Evolutionary conservation across 2,888 invertebrate genomes (phyloP), one percentile per base, ranked within the genome.

Genomic region (Piscicola geometra): DNA sequence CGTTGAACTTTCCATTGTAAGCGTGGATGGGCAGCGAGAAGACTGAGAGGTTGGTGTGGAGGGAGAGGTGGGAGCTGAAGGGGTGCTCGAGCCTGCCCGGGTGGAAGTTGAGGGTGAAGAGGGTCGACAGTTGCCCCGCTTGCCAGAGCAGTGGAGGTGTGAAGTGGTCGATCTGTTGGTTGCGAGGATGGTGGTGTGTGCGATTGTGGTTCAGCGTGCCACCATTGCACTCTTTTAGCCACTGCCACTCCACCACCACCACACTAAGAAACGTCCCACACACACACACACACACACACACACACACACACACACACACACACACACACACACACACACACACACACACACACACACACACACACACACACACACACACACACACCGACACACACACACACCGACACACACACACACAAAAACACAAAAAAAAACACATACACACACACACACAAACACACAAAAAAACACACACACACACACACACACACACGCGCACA

Each of bases 41-140:
- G 56, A 88, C 88, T 36, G 92, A 91, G 76, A 91, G 88, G 85
- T 93, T 93, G 30, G 92, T 91, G 83, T 89, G 88, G 72, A 92
- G 86, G 64, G 88, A 87, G 80, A 91, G 87, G 79, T 88, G 87
- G 18, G 90, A 89, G 81, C 88, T 88, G 77, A 90, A 86, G 81
- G 89, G 89, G 77, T 81, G 88, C 86, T 36, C 12, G 84, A 86
- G 78, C 86, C 86, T 80, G 86, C 88, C 82, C 77, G 86, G 86
- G 81, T 88, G 88, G 75, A 79, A 80, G 33, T 36, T 36, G 15
- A 80, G 75, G 18, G 64, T 75, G n/a, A 90, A 89, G 80, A 90
- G 86, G 75, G 86, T 86, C 64, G 86, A 86, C 78, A 88, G 88
- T 81, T 89, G 88, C 79, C 88, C 88, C 1, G 90, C 88, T 80